Percentiles rank a stretch among this genome's conserved stretches.
These are phyloP conservation scores for Eumeta japonica DNA, from an alignment of 1,140 invertebrate species.

Conservation along the genomic window DNA sequence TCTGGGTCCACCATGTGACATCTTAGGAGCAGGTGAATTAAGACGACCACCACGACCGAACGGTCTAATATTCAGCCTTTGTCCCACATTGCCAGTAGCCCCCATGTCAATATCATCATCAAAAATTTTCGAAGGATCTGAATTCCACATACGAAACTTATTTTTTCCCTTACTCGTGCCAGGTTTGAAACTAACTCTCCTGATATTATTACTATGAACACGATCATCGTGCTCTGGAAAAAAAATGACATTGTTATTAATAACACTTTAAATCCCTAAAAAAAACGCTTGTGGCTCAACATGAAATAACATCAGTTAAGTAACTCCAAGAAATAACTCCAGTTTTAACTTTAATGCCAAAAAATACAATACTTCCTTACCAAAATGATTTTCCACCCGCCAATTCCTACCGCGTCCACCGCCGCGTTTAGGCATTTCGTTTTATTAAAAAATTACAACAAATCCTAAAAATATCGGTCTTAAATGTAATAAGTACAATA, in stretches of 20 bases:
- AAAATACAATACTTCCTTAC: slow-evolving; percentile 19
- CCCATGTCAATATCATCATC: slow-evolving; percentile 64
- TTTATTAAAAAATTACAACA: neutral
- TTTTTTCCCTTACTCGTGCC: slow-evolving; percentile 45
- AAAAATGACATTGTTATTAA: slow-evolving; percentile 2
- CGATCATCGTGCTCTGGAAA: slow-evolving; percentile 54
- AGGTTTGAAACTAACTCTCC: slow-evolving; percentile 60
- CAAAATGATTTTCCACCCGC: slow-evolving; percentile 39
- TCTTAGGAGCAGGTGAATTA: slow-evolving; percentile 48
- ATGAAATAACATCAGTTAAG: neutral
- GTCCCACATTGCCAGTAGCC: slow-evolving; percentile 21
- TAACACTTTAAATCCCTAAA: neutral
- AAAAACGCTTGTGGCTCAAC: neutral
- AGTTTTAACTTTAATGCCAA: neutral
- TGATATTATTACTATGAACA: slow-evolving; percentile 21
- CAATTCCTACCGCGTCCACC: slow-evolving; percentile 34
- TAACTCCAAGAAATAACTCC: neutral
- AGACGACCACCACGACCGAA: slow-evolving; percentile 43
- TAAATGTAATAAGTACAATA: neutral
- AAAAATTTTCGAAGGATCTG: slow-evolving; percentile 38
- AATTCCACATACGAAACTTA: slow-evolving; percentile 42
- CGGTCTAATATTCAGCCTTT: slow-evolving; percentile 13
- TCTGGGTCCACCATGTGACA: slow-evolving; percentile 17
- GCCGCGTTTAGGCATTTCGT: slow-evolving; percentile 48
- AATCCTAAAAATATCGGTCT: too few species aligned